Percentiles rank a stretch among this genome's conserved stretches.
Conservation (phyloP, 2,888 invertebrate species). For the Cremastinae sp. region DNA sequence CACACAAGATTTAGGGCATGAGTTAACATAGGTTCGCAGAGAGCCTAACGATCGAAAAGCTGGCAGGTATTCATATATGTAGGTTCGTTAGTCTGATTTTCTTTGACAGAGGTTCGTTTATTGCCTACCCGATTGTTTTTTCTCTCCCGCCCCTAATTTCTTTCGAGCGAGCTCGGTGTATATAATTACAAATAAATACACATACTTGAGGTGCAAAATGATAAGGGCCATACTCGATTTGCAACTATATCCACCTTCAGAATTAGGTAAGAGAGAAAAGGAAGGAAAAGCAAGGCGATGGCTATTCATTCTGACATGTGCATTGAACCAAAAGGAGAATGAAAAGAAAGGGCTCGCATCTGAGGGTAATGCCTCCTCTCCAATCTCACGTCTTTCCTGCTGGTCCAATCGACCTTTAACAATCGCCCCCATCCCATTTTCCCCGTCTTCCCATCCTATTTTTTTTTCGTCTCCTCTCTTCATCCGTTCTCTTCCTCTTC, state of each 20-base stretch:
- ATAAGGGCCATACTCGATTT: slow-evolving; percentile 8
- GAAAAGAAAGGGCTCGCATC: slow-evolving; percentile 34
- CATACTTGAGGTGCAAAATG: not conserved
- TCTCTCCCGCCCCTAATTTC: too few species aligned
- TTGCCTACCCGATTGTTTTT: slow-evolving; percentile 19
- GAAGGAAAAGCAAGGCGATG: slow-evolving; percentile 7
- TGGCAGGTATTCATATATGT: slow-evolving; percentile 11
- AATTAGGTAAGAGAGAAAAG: slow-evolving; percentile 16
- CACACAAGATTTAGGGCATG: slow-evolving; percentile 25
- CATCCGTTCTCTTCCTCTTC: not conserved
- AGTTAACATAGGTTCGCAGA: slow-evolving; percentile 36
- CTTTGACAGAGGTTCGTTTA: slow-evolving; percentile 63
- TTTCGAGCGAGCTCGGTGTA: too few species aligned
- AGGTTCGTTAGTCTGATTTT: slow-evolving; percentile 67
- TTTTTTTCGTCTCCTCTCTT: not conserved
- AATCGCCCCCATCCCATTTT: slow-evolving; percentile 42
- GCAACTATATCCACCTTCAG: slow-evolving; percentile 30
- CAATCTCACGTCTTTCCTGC: slow-evolving; percentile 55
- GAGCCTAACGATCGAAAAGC: slow-evolving; percentile 21
- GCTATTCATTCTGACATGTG: slow-evolving; percentile 46
- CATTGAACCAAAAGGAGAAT: slow-evolving; percentile 36
- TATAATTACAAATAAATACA: slow-evolving; percentile 39
- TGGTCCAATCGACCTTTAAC: slow-evolving; percentile 57
- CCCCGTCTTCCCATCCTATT: slow-evolving; percentile 1
- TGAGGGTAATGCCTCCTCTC: slow-evolving; percentile 48